A percentile compares a stretch with the other conserved stretches of the same genome.
Evolutionary conservation across 2,797 vertebrate species (phyloP).

Genomic region (Malurus leucopterus): DNA sequence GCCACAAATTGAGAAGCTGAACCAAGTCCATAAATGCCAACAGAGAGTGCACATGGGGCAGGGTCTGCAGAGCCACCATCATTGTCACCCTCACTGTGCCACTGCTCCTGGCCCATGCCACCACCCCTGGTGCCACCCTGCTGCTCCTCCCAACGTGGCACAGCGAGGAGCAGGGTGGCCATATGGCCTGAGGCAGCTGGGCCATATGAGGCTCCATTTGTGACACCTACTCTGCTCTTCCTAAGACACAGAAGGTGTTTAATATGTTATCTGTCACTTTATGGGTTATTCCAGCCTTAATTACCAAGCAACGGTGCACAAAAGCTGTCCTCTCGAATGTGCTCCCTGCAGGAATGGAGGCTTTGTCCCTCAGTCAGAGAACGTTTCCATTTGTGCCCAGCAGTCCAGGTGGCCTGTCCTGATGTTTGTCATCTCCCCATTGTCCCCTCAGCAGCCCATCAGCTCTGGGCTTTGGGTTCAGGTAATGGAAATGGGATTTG

Average conservation of each 20-base stretch:
- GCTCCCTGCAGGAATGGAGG: background rate
- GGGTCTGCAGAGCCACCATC: background rate
- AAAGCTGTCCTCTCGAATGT: background rate
- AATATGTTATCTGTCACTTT: constrained; percentile 41
- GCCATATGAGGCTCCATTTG: constrained; percentile 16
- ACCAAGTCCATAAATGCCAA: background rate
- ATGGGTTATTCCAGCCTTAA: constrained; percentile 21
- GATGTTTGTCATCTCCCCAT: background rate
- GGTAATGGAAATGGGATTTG: background rate
- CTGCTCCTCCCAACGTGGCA: background rate
- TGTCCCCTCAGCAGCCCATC: background rate
- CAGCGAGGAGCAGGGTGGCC: background rate
- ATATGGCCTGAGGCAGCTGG: constrained; percentile 42
- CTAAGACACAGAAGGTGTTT: constrained; percentile 34
- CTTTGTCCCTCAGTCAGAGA: background rate
- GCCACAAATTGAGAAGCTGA: constrained; percentile 29
- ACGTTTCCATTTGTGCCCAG: background rate
- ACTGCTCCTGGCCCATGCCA: background rate
- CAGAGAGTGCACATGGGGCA: background rate
- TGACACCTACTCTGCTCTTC: background rate
- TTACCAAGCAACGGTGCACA: background rate
- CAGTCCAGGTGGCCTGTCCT: background rate
- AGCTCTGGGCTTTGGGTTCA: background rate
- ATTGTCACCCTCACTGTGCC: background rate
- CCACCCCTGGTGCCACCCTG: background rate